Base-by-base conservation (phyloP, 2,888 invertebrate genomes). In the Danaus chrysippus region DNA sequence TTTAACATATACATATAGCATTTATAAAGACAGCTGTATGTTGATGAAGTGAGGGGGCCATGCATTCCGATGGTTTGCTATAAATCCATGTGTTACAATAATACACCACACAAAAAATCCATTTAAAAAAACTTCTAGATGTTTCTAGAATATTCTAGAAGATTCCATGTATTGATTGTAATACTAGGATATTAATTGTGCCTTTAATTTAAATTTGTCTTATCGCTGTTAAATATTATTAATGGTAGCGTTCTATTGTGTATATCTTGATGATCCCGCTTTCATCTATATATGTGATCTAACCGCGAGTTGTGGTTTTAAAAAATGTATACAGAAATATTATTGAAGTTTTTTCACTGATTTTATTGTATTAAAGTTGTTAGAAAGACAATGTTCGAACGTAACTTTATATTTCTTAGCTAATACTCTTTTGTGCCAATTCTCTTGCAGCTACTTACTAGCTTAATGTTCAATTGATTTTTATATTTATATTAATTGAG, bases 401-500 rank as follows among this genome's bases (percentile, higher is more conserved):
- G 23, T 42, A 42, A 46, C 49, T 43, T 58, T 56, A 73, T 76
- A 69, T 61, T 71, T 75, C 46, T 73, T 64, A 70, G 76, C 75
- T 76, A 82, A 85, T 84, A 85, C 84, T 86, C 84, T 82, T 77
- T 77, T 75, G 87, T 87, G 87, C 85, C 86, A 87, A 86, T 75
- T 74, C 70, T 67, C 23, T 66, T 69, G 70, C 70, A 68, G 70
- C 71, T 68, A 63, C 58, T 68, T 68, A 63, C 58, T 68, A 54
- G 23, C 43, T 44, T 23, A 17, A 55, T 54, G 49, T 62, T 62
- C 13, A 49, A 34, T 55, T 56, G 54, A 57, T 57, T 56, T 59
- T 58, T 23, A 43, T 42, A 53, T 49, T 34, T 59, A 44, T 43
- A 42, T 65, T 61, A 64, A 59, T 54, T 57, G 62, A 62, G 43